Base-by-base conservation (phyloP, 2,888 invertebrate species). In the Anticlea derivata region DNA sequence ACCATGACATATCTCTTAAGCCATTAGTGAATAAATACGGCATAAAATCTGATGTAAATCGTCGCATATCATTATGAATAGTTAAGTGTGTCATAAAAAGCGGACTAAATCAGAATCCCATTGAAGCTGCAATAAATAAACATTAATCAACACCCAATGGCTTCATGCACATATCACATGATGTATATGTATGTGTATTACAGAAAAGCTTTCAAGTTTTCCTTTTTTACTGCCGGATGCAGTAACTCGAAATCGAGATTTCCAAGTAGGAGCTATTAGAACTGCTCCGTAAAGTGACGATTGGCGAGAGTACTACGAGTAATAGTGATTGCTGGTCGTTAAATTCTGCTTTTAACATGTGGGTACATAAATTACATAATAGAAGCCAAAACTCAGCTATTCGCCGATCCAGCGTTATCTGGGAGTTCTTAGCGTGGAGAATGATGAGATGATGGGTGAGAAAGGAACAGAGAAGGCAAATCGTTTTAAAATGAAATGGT, bases 201-300 rank as follows among this genome's bases (percentile, higher is more conserved):
- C 57, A 65, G 64, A 65, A 74, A 75, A 73, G 63, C 68, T 60
- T 54, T 50, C 58, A 64, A 66, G 56, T 75, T 75, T 75, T 73
- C 69, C 73, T 73, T 70, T 75, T 74, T 74, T 68, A 73, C 65
- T 68, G 66, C 70, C 73, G 72, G 74, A 73, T 73, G 66, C 66
- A 62, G 61, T 62, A 65, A 63, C 65, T 65, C 58, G 55, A 67
- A 62, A 59, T 65, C 54, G 54, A 68, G 61, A 65, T 63, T 68
- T 61, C 68, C 57, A 56, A 62, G 64, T 58, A 63, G 55, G 58
- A 66, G 65, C 67, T 63, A 65, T 63, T 65, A 63, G 52, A 60
- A 58, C 41, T 50, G 50, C 58, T 52, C 50, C 51, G 62, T 62
- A 61, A 66, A 67, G 61, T 65, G 57, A 49, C 53, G 65, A 64